phyloP scores from a whole-genome alignment of 2,888 invertebrate genomes.

The Drosophila meridionalis region DNA sequence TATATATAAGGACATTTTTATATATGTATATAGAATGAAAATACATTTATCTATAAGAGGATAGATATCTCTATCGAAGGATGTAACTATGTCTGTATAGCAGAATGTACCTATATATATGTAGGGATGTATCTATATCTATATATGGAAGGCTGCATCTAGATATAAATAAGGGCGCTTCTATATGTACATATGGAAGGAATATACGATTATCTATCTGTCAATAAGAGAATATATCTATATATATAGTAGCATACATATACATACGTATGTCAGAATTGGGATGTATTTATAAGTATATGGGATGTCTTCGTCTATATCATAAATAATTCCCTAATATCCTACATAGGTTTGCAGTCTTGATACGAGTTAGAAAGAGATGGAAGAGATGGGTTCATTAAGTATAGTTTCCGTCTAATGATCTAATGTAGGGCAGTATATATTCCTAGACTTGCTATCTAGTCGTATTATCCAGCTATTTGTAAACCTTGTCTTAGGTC shows the following conservation, averaged over 20 bases:
- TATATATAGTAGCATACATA: background rate
- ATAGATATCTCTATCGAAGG: background rate
- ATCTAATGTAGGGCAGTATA: background rate
- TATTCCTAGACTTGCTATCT: background rate
- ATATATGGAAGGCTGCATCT: background rate
- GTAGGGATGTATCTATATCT: background rate
- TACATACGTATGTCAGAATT: too few relatives aligned
- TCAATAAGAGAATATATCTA: background rate
- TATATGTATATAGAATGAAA: too few relatives aligned
- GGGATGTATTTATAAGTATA: too few relatives aligned
- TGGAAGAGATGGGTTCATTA: background rate
- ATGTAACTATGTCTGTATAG: background rate
- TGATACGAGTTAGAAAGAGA: background rate
- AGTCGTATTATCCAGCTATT: background rate
- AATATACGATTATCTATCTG: too few relatives aligned
- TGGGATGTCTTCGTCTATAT: background rate
- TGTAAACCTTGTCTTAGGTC: background rate
- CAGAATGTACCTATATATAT: background rate
- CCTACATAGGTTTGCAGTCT: too few relatives aligned
- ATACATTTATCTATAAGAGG: too few relatives aligned
- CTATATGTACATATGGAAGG: too few relatives aligned
- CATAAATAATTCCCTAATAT: background rate
- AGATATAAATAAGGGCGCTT: too few relatives aligned
- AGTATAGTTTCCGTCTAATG: background rate
- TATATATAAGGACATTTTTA: too few relatives aligned